phyloP scores from a whole-genome alignment of 30 jellyfish, hydroid and myxozoan species.

The Pelagia noctiluca region DNA sequence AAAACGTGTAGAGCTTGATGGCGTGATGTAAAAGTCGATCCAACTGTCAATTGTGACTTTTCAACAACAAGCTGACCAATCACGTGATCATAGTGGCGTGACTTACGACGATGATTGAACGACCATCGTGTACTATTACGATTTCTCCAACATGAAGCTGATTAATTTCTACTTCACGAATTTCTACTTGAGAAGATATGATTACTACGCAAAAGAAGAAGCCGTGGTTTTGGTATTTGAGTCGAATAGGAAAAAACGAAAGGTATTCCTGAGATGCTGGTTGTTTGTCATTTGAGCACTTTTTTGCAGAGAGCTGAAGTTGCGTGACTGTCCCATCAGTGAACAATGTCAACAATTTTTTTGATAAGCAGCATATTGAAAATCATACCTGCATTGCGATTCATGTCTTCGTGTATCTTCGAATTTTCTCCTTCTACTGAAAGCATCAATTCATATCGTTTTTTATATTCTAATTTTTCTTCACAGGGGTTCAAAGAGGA shows the following conservation, averaged over 20 bases:
- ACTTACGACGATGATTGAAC: neutral
- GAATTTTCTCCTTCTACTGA: neutral
- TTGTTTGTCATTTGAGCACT: too few relatives aligned
- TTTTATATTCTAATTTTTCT: neutral
- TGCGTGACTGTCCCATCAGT: too few relatives aligned
- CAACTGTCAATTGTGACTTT: too few relatives aligned
- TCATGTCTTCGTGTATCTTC: neutral
- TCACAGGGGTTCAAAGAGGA: conserved; percentile 90
- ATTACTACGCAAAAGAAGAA: neutral
- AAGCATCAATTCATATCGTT: neutral
- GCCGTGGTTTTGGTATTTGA: neutral
- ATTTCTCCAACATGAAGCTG: neutral
- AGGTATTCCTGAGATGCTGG: neutral
- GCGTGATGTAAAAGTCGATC: too few relatives aligned
- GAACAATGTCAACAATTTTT: too few relatives aligned
- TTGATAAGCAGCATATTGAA: too few relatives aligned
- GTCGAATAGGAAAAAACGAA: neutral
- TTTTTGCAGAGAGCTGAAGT: too few relatives aligned
- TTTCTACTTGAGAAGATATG: neutral
- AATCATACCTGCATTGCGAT: neutral
- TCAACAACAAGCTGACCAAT: too few relatives aligned
- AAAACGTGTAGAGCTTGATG: too few relatives aligned
- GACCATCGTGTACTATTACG: too few relatives aligned
- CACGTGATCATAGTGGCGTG: conserved; percentile 4
- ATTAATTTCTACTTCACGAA: neutral